Evolutionary conservation across 2,113 vertebrate species (phyloP).

Genomic region (Anhinga anhinga): DNA sequence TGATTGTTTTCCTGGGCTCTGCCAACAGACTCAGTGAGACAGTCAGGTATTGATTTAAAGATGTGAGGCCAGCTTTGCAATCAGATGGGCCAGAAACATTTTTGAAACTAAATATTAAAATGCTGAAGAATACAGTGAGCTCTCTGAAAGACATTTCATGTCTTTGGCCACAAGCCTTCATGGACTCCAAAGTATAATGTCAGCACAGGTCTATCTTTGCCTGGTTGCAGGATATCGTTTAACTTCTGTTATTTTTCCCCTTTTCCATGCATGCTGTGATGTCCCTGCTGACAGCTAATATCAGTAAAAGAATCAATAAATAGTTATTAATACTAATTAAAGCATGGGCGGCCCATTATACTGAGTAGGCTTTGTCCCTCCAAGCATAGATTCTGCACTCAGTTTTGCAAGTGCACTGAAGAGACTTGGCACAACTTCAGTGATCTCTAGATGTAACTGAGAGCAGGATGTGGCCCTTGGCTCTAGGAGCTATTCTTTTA

Average conservation of each 20-base stretch:
- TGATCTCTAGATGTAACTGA: neutral
- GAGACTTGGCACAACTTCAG: neutral
- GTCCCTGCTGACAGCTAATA: neutral
- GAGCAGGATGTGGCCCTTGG: neutral
- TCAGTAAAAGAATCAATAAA: neutral
- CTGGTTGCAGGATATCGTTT: neutral
- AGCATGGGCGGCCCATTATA: neutral
- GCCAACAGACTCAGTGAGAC: neutral
- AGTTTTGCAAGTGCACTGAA: neutral
- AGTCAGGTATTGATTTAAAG: neutral
- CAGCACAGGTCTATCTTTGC: neutral
- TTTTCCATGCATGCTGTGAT: neutral
- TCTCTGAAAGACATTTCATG: neutral
- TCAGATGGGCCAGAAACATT: neutral
- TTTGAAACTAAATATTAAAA: neutral
- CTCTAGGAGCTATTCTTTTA: neutral
- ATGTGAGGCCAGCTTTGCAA: neutral
- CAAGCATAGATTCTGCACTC: neutral
- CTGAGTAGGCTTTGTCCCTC: neutral
- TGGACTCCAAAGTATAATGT: neutral
- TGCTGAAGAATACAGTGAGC: neutral
- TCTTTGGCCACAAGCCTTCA: neutral
- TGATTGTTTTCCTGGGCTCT: neutral
- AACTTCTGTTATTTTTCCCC: neutral
- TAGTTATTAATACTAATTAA: neutral